phyloP scores from a whole-genome alignment of 1,140 invertebrate species.

The Acromyrmex echinatior region DNA sequence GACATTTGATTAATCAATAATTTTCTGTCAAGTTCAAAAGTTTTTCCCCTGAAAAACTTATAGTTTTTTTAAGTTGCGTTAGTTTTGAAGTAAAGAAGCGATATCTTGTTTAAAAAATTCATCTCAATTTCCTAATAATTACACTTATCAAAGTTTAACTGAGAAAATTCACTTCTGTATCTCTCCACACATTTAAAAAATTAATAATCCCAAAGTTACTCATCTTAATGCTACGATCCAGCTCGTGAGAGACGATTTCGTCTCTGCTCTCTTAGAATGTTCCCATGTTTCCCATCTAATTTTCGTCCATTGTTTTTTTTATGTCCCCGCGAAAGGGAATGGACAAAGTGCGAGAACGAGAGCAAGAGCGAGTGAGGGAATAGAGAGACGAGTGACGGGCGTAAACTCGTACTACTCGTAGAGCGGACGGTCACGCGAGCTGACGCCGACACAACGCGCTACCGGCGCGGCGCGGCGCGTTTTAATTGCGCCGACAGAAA shows the following conservation, averaged over 20 bases:
- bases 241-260: slow-evolving; percentile 25
- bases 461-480: slow-evolving; percentile 55
- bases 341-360: background rate
- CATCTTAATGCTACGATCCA: slow-evolving; percentile 26
- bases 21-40: too few relatives aligned
- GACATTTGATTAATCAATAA: too few relatives aligned
- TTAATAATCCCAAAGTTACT: background rate
- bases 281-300: background rate
- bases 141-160: background rate
- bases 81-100: too few relatives aligned
- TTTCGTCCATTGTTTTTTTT: slow-evolving; percentile 53
- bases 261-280: background rate
- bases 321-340: slow-evolving; percentile 30
- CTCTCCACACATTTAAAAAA: background rate
- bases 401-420: too few relatives aligned
- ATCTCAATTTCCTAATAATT: too few relatives aligned
- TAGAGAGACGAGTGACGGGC: too few relatives aligned
- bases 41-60: too few relatives aligned
- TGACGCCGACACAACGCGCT: slow-evolving; percentile 34
- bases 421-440: slow-evolving; percentile 58
- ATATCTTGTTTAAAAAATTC: too few relatives aligned
- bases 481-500: slow-evolving; percentile 79
- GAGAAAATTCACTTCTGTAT: background rate
- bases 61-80: too few relatives aligned
- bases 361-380: background rate